These are phyloP conservation scores for Euspilapteryx auroguttella DNA, from an alignment of 2,888 invertebrate genomes.

Conservation along the genomic window DNA sequence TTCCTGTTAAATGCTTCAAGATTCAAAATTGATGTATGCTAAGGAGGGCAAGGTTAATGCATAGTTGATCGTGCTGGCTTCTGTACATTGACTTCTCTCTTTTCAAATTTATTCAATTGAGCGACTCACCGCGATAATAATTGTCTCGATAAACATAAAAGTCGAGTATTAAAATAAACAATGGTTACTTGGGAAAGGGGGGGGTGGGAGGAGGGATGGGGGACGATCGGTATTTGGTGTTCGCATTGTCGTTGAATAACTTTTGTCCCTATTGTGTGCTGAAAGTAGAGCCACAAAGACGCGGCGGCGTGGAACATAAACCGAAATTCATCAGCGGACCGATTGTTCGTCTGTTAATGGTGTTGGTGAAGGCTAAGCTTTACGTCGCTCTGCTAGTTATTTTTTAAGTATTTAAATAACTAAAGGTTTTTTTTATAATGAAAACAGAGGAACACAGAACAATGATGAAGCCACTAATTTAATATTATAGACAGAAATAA, in stretches of 20 bases:
- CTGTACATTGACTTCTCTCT: too few relatives aligned
- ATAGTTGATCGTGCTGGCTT: too few relatives aligned
- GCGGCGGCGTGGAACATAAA: slow-evolving; percentile 47
- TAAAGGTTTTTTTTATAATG: too few relatives aligned
- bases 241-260: slow-evolving; percentile 62
- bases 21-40: too few relatives aligned
- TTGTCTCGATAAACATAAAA: slow-evolving; percentile 38
- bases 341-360: slow-evolving; percentile 52
- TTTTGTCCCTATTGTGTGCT: slow-evolving; percentile 61
- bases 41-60: too few relatives aligned
- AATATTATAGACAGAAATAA: too few relatives aligned
- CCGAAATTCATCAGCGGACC: slow-evolving; percentile 56
- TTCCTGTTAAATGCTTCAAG: too few relatives aligned
- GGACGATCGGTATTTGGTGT: slow-evolving; percentile 61
- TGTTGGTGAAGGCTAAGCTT: slow-evolving; percentile 13
- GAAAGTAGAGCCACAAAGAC: slow-evolving; percentile 55
- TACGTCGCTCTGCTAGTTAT: not conserved
- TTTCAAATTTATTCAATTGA: slow-evolving; percentile 13
- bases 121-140: slow-evolving; percentile 30
- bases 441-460: too few relatives aligned
- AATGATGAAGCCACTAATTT: too few relatives aligned
- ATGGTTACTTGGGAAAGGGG: slow-evolving; percentile 26
- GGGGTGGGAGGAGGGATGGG: slow-evolving; percentile 21
- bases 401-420: too few relatives aligned
- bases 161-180: slow-evolving; percentile 57